These are phyloP conservation scores for Aurelia sp. DNA, from an alignment of 30 jellyfish, hydroid and myxozoan species.

Conservation along the genomic window DNA sequence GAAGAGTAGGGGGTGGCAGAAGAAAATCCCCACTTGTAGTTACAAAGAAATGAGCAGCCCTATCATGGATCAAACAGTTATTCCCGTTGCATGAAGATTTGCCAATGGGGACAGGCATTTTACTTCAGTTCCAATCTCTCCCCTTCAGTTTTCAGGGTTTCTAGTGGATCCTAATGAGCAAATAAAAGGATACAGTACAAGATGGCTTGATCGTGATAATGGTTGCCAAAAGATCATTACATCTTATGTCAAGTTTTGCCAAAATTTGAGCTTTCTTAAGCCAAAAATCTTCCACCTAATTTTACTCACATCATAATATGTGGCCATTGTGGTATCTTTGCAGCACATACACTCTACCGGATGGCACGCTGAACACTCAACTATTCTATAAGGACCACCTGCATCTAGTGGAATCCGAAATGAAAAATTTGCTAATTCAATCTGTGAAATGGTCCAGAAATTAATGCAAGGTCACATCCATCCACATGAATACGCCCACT, in stretches of 20 bases:
- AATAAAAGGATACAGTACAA: conserved; percentile 17
- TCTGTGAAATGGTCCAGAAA: too few species aligned
- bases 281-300: conserved; percentile 9
- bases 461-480: too few species aligned
- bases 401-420: too few species aligned
- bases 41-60: not conserved
- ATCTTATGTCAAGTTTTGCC: conserved; percentile 40
- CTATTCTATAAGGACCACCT: too few species aligned
- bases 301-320: conserved; percentile 14
- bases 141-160: conserved; percentile 25
- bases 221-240: not conserved
- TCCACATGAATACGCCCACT: too few species aligned
- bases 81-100: too few species aligned
- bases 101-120: too few species aligned
- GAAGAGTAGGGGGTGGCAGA: too few species aligned
- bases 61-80: conserved; percentile 2
- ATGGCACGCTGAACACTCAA: too few species aligned
- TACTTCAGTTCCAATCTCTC: conserved; percentile 32
- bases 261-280: not conserved
- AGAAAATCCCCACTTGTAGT: conserved; percentile 12
- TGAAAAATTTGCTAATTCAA: too few species aligned
- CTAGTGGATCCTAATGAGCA: conserved; percentile 17
- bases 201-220: conserved; percentile 15
- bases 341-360: not conserved
- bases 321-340: conserved; percentile 24